Percentiles rank a stretch among this genome's conserved stretches.
Evolutionary conservation across 2,888 invertebrate genomes (phyloP).

Genomic region (Erebia aethiops): DNA sequence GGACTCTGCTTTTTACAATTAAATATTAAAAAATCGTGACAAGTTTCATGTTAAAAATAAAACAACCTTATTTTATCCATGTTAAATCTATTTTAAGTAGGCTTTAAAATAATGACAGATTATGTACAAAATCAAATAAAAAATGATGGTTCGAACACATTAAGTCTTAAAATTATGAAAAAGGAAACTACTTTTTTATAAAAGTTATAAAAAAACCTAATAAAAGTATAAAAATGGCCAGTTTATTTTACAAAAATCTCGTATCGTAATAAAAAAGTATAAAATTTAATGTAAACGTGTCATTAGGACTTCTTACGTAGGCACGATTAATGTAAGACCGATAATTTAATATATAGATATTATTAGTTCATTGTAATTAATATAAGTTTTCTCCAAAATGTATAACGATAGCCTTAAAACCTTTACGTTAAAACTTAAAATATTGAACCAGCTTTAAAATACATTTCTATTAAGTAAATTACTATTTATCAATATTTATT

Average conservation of each 20-base stretch:
- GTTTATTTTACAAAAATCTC: slow-evolving; percentile 30
- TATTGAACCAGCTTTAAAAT: slow-evolving; percentile 20
- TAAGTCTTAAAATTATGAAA: slow-evolving; percentile 44
- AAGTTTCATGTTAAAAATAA: slow-evolving; percentile 21
- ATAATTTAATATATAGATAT: not conserved
- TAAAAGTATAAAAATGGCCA: slow-evolving; percentile 35
- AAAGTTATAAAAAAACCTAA: slow-evolving; percentile 31
- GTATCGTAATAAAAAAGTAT: slow-evolving; percentile 18
- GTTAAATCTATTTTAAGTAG: slow-evolving; percentile 46
- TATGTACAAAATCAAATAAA: slow-evolving; percentile 48
- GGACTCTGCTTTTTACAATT: slow-evolving; percentile 29
- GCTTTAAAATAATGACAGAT: slow-evolving; percentile 41
- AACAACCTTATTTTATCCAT: slow-evolving; percentile 49
- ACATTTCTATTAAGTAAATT: slow-evolving; percentile 9
- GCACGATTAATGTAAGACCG: not conserved
- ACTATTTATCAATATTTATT: slow-evolving; percentile 13
- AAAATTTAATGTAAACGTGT: slow-evolving; percentile 17
- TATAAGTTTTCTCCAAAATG: slow-evolving; percentile 8
- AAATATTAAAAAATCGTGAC: slow-evolving; percentile 37
- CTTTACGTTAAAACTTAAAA: slow-evolving; percentile 9
- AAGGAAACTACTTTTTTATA: slow-evolving; percentile 41
- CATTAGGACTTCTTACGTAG: slow-evolving; percentile 3
- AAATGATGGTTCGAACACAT: slow-evolving; percentile 69
- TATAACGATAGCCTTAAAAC: slow-evolving; percentile 4
- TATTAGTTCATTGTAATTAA: not conserved